Evolutionary conservation across 1,140 invertebrate species (phyloP).

Genomic region (Copidosoma floridanum): DNA sequence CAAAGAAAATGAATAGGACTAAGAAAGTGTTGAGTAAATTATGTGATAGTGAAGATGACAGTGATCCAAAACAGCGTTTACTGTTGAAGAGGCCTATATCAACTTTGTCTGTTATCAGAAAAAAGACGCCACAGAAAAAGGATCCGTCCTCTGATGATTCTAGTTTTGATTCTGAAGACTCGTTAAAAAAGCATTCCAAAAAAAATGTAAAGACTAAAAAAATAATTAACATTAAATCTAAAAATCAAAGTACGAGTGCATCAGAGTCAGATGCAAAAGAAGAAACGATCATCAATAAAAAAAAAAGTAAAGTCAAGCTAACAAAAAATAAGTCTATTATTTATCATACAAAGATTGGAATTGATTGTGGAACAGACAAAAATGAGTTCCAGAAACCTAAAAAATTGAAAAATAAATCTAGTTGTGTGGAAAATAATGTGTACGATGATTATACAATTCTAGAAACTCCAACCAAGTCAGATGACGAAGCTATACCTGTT

Average conservation of each 20-base stretch:
- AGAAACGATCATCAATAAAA: background rate
- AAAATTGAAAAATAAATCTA: constrained; percentile 13
- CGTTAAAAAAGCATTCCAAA: background rate
- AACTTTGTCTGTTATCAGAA: constrained; percentile 1
- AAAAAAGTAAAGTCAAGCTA: background rate
- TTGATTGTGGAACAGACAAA: no score
- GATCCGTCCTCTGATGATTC: background rate
- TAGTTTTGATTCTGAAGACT: background rate
- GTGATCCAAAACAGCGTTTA: background rate
- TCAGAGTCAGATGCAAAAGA: background rate
- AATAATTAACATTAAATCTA: no score
- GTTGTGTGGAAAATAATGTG: constrained; percentile 1
- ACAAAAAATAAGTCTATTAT: background rate
- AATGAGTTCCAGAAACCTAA: background rate
- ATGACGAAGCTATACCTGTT: constrained; percentile 20
- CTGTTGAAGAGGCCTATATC: background rate
- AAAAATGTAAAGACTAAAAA: background rate
- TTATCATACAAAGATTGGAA: no score
- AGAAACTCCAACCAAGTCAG: constrained; percentile 22
- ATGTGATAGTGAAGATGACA: constrained; percentile 25
- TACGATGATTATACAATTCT: constrained; percentile 22
- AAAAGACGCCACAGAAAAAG: constrained; percentile 6
- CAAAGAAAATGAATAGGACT: background rate
- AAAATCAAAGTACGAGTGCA: background rate
- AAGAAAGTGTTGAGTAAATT: constrained; percentile 4